Base-by-base conservation (phyloP, 2,113 vertebrate genomes). In the Lophotis ruficrista region DNA sequence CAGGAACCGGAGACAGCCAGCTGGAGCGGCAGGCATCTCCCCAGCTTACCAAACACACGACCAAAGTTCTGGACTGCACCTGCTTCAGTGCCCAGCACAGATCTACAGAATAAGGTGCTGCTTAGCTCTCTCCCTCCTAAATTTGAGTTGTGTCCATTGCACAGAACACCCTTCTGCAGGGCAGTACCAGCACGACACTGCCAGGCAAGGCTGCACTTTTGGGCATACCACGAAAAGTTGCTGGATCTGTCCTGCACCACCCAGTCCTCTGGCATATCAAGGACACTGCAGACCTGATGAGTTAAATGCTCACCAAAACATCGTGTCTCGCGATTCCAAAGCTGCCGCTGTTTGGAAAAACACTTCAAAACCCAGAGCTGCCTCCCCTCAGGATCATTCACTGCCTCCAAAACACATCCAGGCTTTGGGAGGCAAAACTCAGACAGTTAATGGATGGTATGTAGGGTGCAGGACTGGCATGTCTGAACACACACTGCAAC, bases 41-140 rank as follows among this genome's bases (percentile, higher is more conserved):
- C 16, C 47, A 62, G 25, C 24, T 72, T n/a, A 51, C 15, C 2
- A 2, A 87, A 23, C 3, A 3, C 2, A 4, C 0, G 2, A 65
- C 21, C 48, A 0, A 71, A 75, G 37, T 38, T 68, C 53, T 31
- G 41, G 43, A 54, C 23, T 51, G 45, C 51, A 81, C 9, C 41
- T 51, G 30, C 45, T 84, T 54, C 31, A 69, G 31, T 8, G 69
- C 35, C 37, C 43, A 84, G 82, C 38, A 56, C 25, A 69, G 16
- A 77, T 10, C 54, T 54, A n/a, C n/a, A n/a, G n/a, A n/a, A n/a
- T n/a, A n/a, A 6, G 17, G 30, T 28, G 35, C 56, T 79, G 41
- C 33, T 75, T 28, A 57, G 58, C 10, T 9, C 23, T 66, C 48
- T 72, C 58, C 6, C 54, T 47, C 7, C 47, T 62, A 47, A 45